Percentiles rank a stretch among this genome's conserved stretches.
phyloP scores from a whole-genome alignment of 2,113 vertebrate genomes.

The Dolichotis patagonum region DNA sequence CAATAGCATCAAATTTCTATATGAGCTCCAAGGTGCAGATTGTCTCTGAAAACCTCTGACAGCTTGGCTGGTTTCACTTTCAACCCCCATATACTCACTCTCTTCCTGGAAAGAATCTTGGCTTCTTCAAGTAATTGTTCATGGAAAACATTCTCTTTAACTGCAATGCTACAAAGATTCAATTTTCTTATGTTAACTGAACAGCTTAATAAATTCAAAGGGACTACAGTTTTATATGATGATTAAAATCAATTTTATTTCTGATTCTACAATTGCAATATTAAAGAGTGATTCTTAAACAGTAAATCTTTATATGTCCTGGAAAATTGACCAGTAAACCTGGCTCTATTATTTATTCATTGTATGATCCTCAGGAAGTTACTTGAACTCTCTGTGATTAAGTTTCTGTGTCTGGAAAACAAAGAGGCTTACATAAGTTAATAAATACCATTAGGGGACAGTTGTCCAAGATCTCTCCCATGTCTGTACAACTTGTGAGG shows the following conservation, averaged over 20 bases:
- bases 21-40: slow-evolving; percentile 22
- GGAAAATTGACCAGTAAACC: slow-evolving; percentile 22
- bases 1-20: slow-evolving; percentile 47
- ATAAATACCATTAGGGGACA: background rate
- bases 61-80: slow-evolving; percentile 57
- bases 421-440: slow-evolving; percentile 15
- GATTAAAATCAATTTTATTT: background rate
- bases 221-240: background rate
- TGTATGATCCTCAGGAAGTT: background rate
- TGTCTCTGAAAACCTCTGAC: slow-evolving; percentile 47
- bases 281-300: slow-evolving; percentile 16
- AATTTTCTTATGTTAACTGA: slow-evolving; percentile 5
- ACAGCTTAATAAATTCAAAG: slow-evolving; percentile 25
- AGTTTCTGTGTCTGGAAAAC: slow-evolving; percentile 34
- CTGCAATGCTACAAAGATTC: background rate
- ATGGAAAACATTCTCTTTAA: slow-evolving; percentile 37
- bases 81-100: background rate
- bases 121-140: slow-evolving; percentile 56
- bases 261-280: background rate
- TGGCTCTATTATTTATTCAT: background rate
- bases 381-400: background rate
- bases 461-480: background rate
- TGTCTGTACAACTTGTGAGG: slow-evolving; percentile 21
- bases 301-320: slow-evolving; percentile 34
- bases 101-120: slow-evolving; percentile 64